Conservation (phyloP, 2,888 invertebrate species). For the Caenorhabditis wallacei region DNA sequence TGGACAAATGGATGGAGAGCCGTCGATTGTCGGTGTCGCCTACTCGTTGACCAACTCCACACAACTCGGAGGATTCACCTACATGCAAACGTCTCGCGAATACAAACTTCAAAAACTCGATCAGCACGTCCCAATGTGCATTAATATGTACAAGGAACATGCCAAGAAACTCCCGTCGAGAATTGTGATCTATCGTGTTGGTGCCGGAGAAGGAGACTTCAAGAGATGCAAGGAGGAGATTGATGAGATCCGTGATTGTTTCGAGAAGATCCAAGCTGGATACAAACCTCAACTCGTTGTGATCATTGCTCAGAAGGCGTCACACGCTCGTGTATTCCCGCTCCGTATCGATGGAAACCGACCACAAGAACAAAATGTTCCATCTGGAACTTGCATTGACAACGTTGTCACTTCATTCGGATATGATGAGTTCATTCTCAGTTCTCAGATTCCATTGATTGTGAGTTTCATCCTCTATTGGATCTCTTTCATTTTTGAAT, state of each 20-base stretch:
- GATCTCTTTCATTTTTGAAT: neutral
- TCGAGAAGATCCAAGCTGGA: conserved; percentile 23
- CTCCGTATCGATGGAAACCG: conserved; percentile 6
- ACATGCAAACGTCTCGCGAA: conserved; percentile 43
- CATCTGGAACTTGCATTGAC: conserved; percentile 66
- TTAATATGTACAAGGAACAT: conserved; percentile 21
- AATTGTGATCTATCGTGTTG: conserved; percentile 63
- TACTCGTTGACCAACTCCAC: conserved; percentile 37
- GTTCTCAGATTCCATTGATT: conserved; percentile 64
- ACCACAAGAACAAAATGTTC: conserved; percentile 61
- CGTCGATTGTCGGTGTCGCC: conserved; percentile 70
- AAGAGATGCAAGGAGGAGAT: conserved; percentile 42
- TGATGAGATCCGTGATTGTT: conserved; percentile 28
- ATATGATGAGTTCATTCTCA: conserved; percentile 67
- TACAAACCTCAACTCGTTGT: conserved; percentile 51
- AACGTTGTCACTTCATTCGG: conserved; percentile 43
- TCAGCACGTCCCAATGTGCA: conserved; percentile 16
- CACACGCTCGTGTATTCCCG: conserved; percentile 48
- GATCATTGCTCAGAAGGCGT: conserved; percentile 41
- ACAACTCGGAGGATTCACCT: conserved; percentile 57
- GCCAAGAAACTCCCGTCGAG: conserved; percentile 35
- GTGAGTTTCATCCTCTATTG: conserved; percentile 45
- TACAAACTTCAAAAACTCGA: conserved; percentile 39
- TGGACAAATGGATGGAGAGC: conserved; percentile 51
- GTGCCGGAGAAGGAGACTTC: conserved; percentile 61